Base-by-base conservation (phyloP, 2,888 invertebrate genomes). In the Sialis lutaria region DNA sequence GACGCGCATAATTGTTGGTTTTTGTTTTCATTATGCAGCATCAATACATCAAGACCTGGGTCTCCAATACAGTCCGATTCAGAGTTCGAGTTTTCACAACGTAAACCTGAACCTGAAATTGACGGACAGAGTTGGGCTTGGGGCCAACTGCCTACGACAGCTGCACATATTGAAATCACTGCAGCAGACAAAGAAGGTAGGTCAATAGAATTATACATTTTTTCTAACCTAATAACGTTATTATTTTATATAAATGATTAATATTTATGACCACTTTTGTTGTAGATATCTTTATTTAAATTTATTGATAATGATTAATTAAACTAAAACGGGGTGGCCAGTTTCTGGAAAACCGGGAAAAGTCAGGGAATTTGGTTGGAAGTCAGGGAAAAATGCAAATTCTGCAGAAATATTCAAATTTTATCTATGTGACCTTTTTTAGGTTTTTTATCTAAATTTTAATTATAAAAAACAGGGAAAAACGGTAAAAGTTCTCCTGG, bases 51-150 rank as follows among this genome's bases (percentile, higher is more conserved):
- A 34, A 75, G 90, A 50, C 79, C 84, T 37, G 79, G 80, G 52
- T 84, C 89, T 9, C 91, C 92, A 6, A 79, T 87, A 50, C 91
- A 91, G 63, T 93, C 93, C 40, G 96, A 96, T 65, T 91, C 93
- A 0, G 96, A 96, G 62, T 82, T 90, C 59, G 95, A 95, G 65
- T 68, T 79, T 58, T 76, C 75, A 50, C 61, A 59, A 49, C 58
- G 65, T 22, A 66, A 64, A 62, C 64, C 64, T 62, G 71, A 68
- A 48, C 54, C 51, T 40, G 56, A 50, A 44, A 64, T 57, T 47
- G 61, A 53, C 4, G 61, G 63, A 31, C 82, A 82, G 59, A 85
- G 85, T 48, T 90, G 91, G 91, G 78, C 85, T 54, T 87, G 91
- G 91, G 91, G 91, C 13, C 89, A 90, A 61, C 67, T 91, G 53